Evolutionary conservation across 92 coral and sea anemone genomes (phyloP).

Genomic region (Pocillopora meandrina): DNA sequence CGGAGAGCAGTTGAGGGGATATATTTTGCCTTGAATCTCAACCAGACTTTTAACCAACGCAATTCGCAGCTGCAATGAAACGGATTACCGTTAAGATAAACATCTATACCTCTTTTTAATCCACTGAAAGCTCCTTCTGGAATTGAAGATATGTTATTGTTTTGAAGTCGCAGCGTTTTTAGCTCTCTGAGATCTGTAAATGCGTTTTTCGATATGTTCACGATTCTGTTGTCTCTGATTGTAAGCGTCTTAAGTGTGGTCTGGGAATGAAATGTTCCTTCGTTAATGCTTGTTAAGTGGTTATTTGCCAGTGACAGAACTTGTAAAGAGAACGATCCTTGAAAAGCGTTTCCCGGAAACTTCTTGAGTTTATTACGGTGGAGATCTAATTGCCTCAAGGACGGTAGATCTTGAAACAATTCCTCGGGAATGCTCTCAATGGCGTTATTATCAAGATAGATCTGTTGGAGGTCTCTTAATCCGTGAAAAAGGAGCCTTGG

Average conservation of each 20-base stretch:
- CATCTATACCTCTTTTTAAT: slow-evolving; percentile 54
- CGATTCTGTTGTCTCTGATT: slow-evolving; percentile 73
- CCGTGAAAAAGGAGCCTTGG: slow-evolving; percentile 79
- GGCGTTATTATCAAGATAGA: slow-evolving; percentile 82
- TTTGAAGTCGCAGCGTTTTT: slow-evolving; percentile 37
- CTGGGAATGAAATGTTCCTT: slow-evolving; percentile 57
- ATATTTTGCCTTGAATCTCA: slow-evolving; percentile 57
- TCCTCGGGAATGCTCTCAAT: slow-evolving; percentile 70
- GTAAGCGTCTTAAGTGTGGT: slow-evolving; percentile 64
- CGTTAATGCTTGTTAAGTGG: slow-evolving; percentile 58
- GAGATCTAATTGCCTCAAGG: slow-evolving; percentile 74
- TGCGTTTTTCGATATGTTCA: slow-evolving; percentile 44
- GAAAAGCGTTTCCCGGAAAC: slow-evolving; percentile 70
- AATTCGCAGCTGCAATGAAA: slow-evolving; percentile 93
- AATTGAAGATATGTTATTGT: slow-evolving; percentile 71
- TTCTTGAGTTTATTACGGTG: slow-evolving; percentile 73
- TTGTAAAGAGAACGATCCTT: slow-evolving; percentile 65
- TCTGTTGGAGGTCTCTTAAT: slow-evolving; percentile 67
- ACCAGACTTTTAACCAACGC: slow-evolving; percentile 92
- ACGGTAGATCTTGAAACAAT: slow-evolving; percentile 73
- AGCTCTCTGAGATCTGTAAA: slow-evolving; percentile 41
- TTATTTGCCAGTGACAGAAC: slow-evolving; percentile 72
- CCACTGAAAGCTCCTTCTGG: slow-evolving; percentile 68
- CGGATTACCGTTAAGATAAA: slow-evolving; percentile 81
- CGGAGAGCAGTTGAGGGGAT: slow-evolving; percentile 28